Base-by-base conservation (phyloP, 2,113 vertebrate genomes). In the Cyprinodon tularosa region DNA sequence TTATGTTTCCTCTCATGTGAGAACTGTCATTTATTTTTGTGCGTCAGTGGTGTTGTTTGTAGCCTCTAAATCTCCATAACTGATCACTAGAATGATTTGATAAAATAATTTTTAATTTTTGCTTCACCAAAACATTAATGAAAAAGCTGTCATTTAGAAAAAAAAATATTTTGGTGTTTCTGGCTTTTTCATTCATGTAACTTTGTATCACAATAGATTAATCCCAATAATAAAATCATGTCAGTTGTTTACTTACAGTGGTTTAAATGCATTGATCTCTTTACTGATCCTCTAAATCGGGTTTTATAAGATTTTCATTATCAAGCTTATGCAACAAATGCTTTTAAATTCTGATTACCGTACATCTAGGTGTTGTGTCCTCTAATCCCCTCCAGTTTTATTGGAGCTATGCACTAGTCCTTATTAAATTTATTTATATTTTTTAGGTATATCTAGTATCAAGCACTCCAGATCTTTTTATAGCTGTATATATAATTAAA, bases 111-210 rank as follows among this genome's bases (percentile, higher is more conserved):
- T 7, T n/a, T 40, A 74, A 65, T 45, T 78, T 29, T 68, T 80
- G 47, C 38, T 81, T n/a, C 66, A 10, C 15, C 62, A 61, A 86
- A 76, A 81, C 76, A 91, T 86, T 88, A 88, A 91, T 90, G 47
- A 76, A 77, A 64, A 0, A 82, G 50, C 4, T 47, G 7, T 80
- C 47, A 73, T 88, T 70, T 89, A 89, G 82, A 88, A 44, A 64
- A 6, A 47, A 78, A 59, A 48, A 63, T 60, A 72, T 59, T 48
- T 84, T 14, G 77, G 73, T 84, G 72, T 66, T 66, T 78, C 62
- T 78, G 39, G 37, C 12, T 60, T 66, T 81, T 74, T 70, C 60
- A 63, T 77, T 82, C 64, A 84, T n/a, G 2, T 76, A 67, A 73
- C 64, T 65, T 66, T 17, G 22, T 75, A 80, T 65, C 63, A 59